Percentiles rank a stretch among this genome's conserved stretches.
These are phyloP conservation scores for Syrphus vitripennis DNA, from an alignment of 2,888 invertebrate genomes.

Conservation along the genomic window DNA sequence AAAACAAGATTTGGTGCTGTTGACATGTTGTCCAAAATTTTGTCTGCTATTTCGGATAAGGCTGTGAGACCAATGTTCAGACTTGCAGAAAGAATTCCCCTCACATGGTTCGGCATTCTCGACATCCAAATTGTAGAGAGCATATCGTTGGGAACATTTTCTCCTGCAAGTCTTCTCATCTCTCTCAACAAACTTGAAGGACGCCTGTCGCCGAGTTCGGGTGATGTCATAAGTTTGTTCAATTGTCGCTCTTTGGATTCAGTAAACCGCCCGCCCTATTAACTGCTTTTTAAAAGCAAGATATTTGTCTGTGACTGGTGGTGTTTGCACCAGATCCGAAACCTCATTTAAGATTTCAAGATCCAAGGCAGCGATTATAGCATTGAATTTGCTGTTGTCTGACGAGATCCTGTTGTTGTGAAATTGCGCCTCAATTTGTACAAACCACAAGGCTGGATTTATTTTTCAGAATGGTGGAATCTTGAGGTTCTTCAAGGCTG, in stretches of 20 bases:
- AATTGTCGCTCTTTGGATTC: no score
- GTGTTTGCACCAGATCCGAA: background rate
- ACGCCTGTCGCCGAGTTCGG: no score
- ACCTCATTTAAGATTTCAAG: background rate
- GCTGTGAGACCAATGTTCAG: background rate
- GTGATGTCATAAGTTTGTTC: no score
- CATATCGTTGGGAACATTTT: conserved; percentile 8
- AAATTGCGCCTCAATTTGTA: conserved; percentile 2
- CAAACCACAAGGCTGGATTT: background rate
- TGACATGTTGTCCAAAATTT: conserved; percentile 15
- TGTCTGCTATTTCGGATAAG: background rate
- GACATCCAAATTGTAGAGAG: conserved; percentile 3
- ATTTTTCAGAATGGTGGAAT: background rate
- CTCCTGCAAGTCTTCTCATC: background rate
- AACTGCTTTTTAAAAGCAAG: no score
- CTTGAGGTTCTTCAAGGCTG: background rate
- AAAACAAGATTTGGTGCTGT: background rate
- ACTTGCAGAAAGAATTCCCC: background rate
- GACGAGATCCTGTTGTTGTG: background rate
- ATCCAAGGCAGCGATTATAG: background rate
- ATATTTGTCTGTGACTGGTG: background rate
- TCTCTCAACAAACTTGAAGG: no score
- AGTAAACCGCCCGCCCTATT: no score
- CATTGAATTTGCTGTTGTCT: conserved; percentile 9
- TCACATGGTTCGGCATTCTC: background rate